Percentiles rank a stretch among this genome's conserved stretches.
phyloP scores from a whole-genome alignment of 2,113 vertebrate species.

The Synodontis membranacea region DNA sequence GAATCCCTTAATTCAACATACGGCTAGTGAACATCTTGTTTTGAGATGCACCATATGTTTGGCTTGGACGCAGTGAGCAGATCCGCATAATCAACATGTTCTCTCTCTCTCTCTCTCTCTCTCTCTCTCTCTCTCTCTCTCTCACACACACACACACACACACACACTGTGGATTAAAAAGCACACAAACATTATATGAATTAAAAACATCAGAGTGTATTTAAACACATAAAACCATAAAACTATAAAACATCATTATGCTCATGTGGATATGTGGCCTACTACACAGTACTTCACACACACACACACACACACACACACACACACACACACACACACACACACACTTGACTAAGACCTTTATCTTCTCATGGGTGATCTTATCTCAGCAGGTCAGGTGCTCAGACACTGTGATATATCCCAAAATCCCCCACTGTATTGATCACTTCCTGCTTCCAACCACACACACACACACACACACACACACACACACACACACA shows the following conservation, averaged over 20 bases:
- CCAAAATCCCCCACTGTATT: background rate
- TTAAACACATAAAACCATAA: constrained; percentile 4
- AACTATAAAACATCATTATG: background rate
- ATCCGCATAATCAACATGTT: constrained; percentile 20
- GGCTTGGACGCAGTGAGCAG: constrained; percentile 30
- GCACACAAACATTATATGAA: constrained; percentile 11
- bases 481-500: background rate
- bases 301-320: background rate
- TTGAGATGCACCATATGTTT: constrained; percentile 54
- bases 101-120: too few species aligned
- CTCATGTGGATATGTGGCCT: background rate
- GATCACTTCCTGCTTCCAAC: background rate
- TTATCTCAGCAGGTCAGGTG: constrained; percentile 47
- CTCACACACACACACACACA: constrained; percentile 37
- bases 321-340: constrained; percentile 24
- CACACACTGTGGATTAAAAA: constrained; percentile 21
- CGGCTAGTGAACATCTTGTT: constrained; percentile 52
- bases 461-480: constrained; percentile 3
- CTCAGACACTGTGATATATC: background rate
- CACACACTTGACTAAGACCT: constrained; percentile 21
- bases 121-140: too few species aligned
- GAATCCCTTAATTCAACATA: constrained; percentile 43
- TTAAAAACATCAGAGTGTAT: background rate
- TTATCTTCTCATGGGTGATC: constrained; percentile 6
- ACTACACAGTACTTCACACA: background rate